A percentile compares a stretch with the other conserved stretches of the same genome.
Evolutionary conservation across 92 coral and sea anemone genomes (phyloP).

Genomic region (Phenganax marumi): DNA sequence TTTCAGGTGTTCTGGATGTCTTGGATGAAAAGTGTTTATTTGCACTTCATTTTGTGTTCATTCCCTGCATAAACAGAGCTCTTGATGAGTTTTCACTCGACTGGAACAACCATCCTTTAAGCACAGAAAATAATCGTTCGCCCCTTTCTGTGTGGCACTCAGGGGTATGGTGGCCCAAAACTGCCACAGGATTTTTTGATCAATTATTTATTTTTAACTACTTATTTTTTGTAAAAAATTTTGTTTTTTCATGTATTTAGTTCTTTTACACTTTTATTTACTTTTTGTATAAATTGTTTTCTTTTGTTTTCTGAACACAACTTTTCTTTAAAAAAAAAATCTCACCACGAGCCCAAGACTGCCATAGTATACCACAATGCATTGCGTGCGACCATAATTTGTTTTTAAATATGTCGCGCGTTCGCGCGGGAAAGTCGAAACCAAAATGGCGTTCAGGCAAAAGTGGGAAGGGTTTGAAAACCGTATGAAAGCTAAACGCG

Average conservation of each 20-base stretch:
- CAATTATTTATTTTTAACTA: too few species aligned
- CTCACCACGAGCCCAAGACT: constrained; percentile 19
- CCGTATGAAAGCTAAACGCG: not conserved
- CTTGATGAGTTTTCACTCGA: constrained; percentile 20
- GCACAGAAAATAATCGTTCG: constrained; percentile 16
- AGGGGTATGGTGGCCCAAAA: too few species aligned
- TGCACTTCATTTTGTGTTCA: constrained; percentile 18
- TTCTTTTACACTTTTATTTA: too few species aligned
- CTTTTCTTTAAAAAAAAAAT: not conserved
- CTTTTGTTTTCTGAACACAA: too few species aligned
- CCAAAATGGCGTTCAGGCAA: constrained; percentile 1
- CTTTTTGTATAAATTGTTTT: too few species aligned
- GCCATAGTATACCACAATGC: constrained; percentile 33
- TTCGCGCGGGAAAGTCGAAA: not conserved
- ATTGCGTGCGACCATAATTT: too few species aligned
- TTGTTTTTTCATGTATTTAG: too few species aligned
- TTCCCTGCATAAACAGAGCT: constrained; percentile 16
- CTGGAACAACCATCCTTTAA: constrained; percentile 24
- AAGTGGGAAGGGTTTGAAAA: constrained; percentile 9
- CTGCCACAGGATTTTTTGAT: too few species aligned
- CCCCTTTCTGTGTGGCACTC: constrained; percentile 16
- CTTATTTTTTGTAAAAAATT: too few species aligned
- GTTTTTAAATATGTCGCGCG: not conserved
- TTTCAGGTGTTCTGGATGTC: constrained; percentile 17
- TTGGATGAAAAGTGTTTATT: constrained; percentile 16